A percentile compares a stretch with the other conserved stretches of the same genome.
phyloP scores from a whole-genome alignment of 2,888 invertebrate species.

The Apodemia duryi region DNA sequence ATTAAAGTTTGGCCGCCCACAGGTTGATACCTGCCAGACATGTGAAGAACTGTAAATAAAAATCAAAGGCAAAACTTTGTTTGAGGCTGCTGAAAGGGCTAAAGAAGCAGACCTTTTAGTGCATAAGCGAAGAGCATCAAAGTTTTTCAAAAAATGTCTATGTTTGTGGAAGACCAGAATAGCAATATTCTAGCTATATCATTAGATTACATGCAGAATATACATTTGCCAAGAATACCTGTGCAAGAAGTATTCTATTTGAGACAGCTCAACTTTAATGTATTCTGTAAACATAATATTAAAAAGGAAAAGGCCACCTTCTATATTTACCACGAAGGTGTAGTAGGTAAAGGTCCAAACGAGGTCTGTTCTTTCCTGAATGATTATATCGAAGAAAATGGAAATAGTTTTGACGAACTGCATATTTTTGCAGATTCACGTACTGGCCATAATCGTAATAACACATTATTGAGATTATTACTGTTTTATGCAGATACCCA shows the following conservation, averaged over 20 bases:
- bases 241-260: conserved; percentile 21
- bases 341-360: too few species aligned
- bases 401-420: neutral
- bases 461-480: conserved; percentile 15
- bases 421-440: conserved; percentile 20
- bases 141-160: neutral
- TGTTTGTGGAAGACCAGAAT: conserved; percentile 7
- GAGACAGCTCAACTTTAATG: conserved; percentile 18
- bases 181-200: conserved; percentile 6
- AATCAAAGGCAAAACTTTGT: conserved; percentile 11
- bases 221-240: conserved; percentile 20
- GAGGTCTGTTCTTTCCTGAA: neutral
- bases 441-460: conserved; percentile 9
- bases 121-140: neutral
- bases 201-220: conserved; percentile 20
- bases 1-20: conserved; percentile 17
- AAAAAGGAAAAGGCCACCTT: conserved; percentile 19
- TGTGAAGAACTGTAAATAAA: conserved; percentile 17
- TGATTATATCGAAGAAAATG: neutral
- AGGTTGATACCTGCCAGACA: conserved; percentile 13
- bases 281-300: conserved; percentile 18
- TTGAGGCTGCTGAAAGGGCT: conserved; percentile 14
- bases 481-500: conserved; percentile 12
- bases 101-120: conserved; percentile 8
- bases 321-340: conserved; percentile 18